phyloP scores from a whole-genome alignment of 2,113 vertebrate species.

The Cheilinus undulatus region DNA sequence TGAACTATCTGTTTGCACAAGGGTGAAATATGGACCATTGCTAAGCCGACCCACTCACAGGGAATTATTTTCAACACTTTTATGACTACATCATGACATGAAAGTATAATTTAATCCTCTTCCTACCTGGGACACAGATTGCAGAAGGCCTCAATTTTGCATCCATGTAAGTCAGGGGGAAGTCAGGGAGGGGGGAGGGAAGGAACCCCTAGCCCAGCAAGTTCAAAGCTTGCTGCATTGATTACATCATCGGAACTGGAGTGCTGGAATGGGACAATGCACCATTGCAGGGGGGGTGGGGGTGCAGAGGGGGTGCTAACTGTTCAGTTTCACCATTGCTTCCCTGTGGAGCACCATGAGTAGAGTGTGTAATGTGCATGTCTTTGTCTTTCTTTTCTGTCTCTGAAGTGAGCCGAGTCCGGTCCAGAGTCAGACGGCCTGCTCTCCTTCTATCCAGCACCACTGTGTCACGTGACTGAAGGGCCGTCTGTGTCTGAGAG shows the following conservation, averaged over 20 bases:
- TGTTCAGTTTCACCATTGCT: constrained; percentile 58
- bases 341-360: constrained; percentile 52
- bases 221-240: constrained; percentile 89
- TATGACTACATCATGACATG: constrained; percentile 13
- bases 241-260: constrained; percentile 86
- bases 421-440: constrained; percentile 49
- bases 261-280: constrained; percentile 86
- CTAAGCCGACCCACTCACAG: constrained; percentile 17
- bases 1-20: constrained; percentile 30
- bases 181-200: constrained; percentile 18
- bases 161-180: constrained; percentile 35
- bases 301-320: constrained; percentile 15
- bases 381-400: constrained; percentile 25
- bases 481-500: constrained; percentile 36
- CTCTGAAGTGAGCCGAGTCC: constrained; percentile 57
- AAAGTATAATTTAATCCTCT: constrained; percentile 43
- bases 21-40: constrained; percentile 34
- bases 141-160: constrained; percentile 53
- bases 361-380: constrained; percentile 4
- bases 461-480: constrained; percentile 67
- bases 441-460: constrained; percentile 38
- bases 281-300: constrained; percentile 70
- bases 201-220: constrained; percentile 79
- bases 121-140: constrained; percentile 43
- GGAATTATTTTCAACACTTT: constrained; percentile 35